Base-by-base conservation (phyloP, 2,888 invertebrate species). In the Brachycybe producta region DNA sequence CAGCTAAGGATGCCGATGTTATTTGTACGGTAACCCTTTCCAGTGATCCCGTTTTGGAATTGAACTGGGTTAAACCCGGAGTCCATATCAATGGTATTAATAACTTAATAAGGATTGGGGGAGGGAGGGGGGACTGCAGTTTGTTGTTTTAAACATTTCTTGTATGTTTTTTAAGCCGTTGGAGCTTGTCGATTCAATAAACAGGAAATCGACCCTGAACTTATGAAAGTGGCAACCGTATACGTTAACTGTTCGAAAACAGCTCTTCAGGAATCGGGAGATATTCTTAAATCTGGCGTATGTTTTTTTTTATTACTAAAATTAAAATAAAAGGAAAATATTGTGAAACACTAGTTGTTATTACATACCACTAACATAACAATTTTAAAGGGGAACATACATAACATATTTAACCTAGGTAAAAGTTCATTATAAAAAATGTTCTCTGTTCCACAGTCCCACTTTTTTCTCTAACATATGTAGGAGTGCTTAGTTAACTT, bases 11-110 rank as follows among this genome's bases (percentile, higher is more conserved):
- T 54, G 77, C 78, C 1, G 78, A 80, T 65, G 71, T 80, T 24
- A 72, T 80, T 51, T 71, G 77, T 30, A 76, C 78, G 2, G 74
- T 74, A 0, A 79, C 79, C 2, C 70, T 65, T 52, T 60, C 74
- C 2, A 58, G 57, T 1, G 62, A 64, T n/a, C 72, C 78, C 1
- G 60, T 80, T 15, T 57, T 80, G 2, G 64, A 67, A 23, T 34
- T 23, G 3, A 0, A 32, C 4, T 75, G 76, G 73, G 62, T 77
- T 2, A 73, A 73, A 60, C 57, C 62, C 7, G 71, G 73, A 32
- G 72, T 72, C 3, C 78, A 79, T 61, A 74, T 80, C 23, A 79
- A 79, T 64, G 75, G 79, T 77, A 61, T 60, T 60, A 15, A 38
- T 48, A 13, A 28, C 8, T n/a, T 21, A 19, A 5, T 45, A 21